Evolutionary conservation across 2,888 invertebrate genomes (phyloP), one percentile per base, ranked within the genome.

Genomic region (Idaea biselata): DNA sequence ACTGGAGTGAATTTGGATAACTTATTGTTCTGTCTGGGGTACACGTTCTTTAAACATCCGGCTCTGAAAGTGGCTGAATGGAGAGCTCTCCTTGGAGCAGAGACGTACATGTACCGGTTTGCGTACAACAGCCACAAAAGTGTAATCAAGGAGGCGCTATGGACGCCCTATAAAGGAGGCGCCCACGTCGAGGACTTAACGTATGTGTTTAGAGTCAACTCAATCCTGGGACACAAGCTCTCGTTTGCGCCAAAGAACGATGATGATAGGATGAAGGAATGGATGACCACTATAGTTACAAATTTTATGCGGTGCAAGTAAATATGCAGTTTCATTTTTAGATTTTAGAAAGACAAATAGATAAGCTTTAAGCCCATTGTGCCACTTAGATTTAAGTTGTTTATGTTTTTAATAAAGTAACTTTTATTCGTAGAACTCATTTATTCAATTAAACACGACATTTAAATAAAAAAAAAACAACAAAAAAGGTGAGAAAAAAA

Each of bases 181-280:
- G 70, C 63, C 7, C 93, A 93, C 62, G 84, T 86, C 1, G 93
- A 93, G 69, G 93, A 93, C 69, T 68, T 93, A 71, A 86, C 87
- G 0, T 88, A 86, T 58, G 69, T 93, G 14, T 91, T 93, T n/a
- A 63, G 68, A 14, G 59, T 56, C 1, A 70, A 69, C 56, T 65
- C 66, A 0, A 18, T 70, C 53, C 16, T 72, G 7, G 65, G 64
- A 1, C 58, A 71, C 31, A 44, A 67, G 58, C 57, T 63, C 2
- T 66, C 69, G 4, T 63, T 70, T 32, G 67, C 71, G n/a, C 55
- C 67, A 55, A 58, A 65, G 58, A 61, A 55, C 56, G 57, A 66
- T 16, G 77, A 78, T 55, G 71, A 72, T 6, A n/a, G 16, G 6
- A 75, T 75, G 75, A 73, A 66, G 65, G 60, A 61, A 1, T 71